Evolutionary conservation across 2,888 invertebrate genomes (phyloP).

Genomic region (Drosophila percnosoma): DNA sequence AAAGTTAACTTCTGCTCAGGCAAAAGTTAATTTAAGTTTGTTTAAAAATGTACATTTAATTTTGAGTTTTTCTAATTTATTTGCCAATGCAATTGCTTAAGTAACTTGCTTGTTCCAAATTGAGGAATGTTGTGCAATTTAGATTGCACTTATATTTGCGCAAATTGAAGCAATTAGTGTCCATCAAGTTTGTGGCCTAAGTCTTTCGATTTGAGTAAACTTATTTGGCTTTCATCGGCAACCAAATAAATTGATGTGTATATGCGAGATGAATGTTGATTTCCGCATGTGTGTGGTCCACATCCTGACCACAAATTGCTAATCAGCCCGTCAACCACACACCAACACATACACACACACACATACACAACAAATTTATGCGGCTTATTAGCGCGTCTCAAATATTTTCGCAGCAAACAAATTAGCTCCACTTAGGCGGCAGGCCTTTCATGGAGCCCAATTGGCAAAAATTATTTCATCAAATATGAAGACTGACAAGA

Average conservation of each 20-base stretch:
- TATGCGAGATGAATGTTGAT: conserved; percentile 8
- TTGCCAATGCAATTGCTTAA: neutral
- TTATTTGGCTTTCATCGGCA: conserved; percentile 51
- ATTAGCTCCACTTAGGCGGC: conserved; percentile 79
- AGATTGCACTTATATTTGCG: neutral
- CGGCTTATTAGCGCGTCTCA: conserved; percentile 71
- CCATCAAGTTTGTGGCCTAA: conserved; percentile 48
- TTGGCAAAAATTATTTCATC: conserved; percentile 71
- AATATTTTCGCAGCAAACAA: conserved; percentile 76
- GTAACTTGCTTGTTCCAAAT: neutral
- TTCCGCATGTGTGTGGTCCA: conserved; percentile 60
- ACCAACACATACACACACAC: conserved; percentile 19
- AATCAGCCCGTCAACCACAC: conserved; percentile 60
- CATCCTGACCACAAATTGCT: conserved; percentile 69
- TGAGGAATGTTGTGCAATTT: neutral
- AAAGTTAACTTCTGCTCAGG: neutral
- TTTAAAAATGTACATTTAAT: neutral
- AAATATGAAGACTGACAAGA: conserved; percentile 52
- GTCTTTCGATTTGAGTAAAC: conserved; percentile 47
- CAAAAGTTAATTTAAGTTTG: neutral
- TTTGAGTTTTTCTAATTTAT: neutral
- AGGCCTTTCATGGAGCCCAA: conserved; percentile 53
- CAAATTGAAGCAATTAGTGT: conserved; percentile 4
- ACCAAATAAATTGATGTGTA: conserved; percentile 52
- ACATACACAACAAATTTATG: conserved; percentile 59